These are phyloP conservation scores for Lethenteron reissneri DNA, from an alignment of 2,113 vertebrate species.

Conservation along the genomic window DNA sequence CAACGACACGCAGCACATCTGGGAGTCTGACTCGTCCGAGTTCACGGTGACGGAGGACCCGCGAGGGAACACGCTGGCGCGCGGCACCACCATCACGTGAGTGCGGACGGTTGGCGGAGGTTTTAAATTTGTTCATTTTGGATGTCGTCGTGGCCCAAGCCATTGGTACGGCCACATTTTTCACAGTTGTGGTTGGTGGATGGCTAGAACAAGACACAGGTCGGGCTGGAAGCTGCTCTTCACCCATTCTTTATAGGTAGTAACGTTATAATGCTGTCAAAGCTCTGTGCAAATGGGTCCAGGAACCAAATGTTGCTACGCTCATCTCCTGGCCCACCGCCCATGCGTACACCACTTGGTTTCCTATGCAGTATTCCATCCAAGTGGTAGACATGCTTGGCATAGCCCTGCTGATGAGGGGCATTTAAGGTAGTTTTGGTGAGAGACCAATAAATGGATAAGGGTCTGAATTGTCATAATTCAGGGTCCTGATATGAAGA, in stretches of 20 bases:
- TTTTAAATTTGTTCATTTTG: not conserved
- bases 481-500: too few species aligned
- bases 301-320: too few species aligned
- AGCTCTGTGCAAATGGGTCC: not conserved
- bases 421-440: too few species aligned
- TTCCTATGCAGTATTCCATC: not conserved
- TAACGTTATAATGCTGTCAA: not conserved
- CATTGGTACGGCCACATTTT: too few species aligned
- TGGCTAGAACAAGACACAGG: not conserved
- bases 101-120: constrained; percentile 16
- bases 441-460: too few species aligned
- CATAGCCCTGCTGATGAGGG: too few species aligned
- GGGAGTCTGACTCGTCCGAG: constrained; percentile 90
- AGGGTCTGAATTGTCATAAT: too few species aligned
- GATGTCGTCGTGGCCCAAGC: not conserved
- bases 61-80: constrained; percentile 64
- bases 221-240: too few species aligned
- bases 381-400: not conserved
- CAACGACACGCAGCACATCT: constrained; percentile 84
- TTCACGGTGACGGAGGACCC: constrained; percentile 83
- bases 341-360: not conserved
- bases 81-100: constrained; percentile 83
- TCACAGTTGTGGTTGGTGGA: too few species aligned
- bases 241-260: not conserved
- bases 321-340: too few species aligned